Evolutionary conservation across 2,797 vertebrate genomes (phyloP), one percentile per base, ranked within the genome.

Genomic region (Diceros bicornis): DNA sequence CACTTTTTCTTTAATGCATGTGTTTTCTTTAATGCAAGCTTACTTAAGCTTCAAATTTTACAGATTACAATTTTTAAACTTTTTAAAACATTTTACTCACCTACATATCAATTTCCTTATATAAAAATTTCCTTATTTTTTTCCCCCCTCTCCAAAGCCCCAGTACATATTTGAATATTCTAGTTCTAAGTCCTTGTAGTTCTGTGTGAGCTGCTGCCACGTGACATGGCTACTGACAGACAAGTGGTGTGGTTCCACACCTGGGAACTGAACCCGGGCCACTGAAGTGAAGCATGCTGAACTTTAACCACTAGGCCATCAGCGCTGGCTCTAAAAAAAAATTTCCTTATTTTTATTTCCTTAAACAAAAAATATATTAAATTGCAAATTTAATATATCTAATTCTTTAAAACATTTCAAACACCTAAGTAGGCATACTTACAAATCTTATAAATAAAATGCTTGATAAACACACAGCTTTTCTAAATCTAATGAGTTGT

Each of bases 331-430:
- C 47, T 47, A 47, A 52, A 52, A 52, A 52, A 52, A 16, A 52
- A 52, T 52, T 52, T 47, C 47, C 50, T 52, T 52, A n/a, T 55
- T 91, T 81, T 44, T 81, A 72, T 61, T 83, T 87, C 55, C 29
- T 82, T 12, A 62, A 27, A 69, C 41, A 91, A 69, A 47, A 69
- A 91, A 20, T 71, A n/a, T 47, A 82, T 82, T 82, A 91, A 47
- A 47, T 89, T 68, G 20, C 14, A 71, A 88, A 71, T 91, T 75
- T 17, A 71, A n/a, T 83, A 47, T 62, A 12, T 77, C 25, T n/a
- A 81, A 66, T 78, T 91, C 16, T 89, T 57, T 64, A 92, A 78
- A 78, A 85, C 20, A 78, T 89, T 84, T 71, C 29, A 47, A 89
- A 62, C 32, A 41, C 37, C 55, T 41, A 77, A 84, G 11, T 47